Percentiles rank a stretch among this genome's conserved stretches.
Conservation (phyloP, 2,888 invertebrate species). For the Orchesellides sinensis region DNA sequence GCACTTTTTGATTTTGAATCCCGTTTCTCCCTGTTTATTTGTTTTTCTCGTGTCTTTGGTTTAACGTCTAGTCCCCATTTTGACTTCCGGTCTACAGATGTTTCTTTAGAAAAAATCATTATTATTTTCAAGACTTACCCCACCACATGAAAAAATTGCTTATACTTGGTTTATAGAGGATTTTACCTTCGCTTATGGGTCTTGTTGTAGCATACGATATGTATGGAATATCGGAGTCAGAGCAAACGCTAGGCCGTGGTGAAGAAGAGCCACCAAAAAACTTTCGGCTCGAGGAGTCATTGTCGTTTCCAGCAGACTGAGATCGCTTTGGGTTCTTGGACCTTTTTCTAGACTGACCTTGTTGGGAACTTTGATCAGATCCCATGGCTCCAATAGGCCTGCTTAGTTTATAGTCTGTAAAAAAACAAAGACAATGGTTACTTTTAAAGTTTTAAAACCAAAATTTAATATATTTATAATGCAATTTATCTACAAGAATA, state of each 20-base stretch:
- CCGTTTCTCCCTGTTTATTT: constrained; percentile 75
- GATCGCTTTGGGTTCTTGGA: constrained; percentile 74
- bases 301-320: constrained; percentile 74
- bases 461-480: too few relatives aligned
- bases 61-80: constrained; percentile 75
- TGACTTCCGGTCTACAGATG: constrained; percentile 79
- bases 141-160: too few relatives aligned
- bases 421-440: too few relatives aligned
- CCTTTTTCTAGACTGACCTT: constrained; percentile 67
- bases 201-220: constrained; percentile 93
- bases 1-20: constrained; percentile 77
- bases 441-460: too few relatives aligned
- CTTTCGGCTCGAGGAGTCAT: constrained; percentile 64
- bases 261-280: constrained; percentile 82
- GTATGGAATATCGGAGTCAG: constrained; percentile 92
- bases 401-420: too few relatives aligned
- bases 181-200: constrained; percentile 86
- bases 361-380: constrained; percentile 76
- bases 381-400: too few relatives aligned
- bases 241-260: constrained; percentile 92
- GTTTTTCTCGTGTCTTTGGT: constrained; percentile 75
- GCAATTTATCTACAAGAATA: too few relatives aligned
- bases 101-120: constrained; percentile 80
- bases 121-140: too few relatives aligned
- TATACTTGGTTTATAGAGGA: too few relatives aligned